Base-by-base conservation (phyloP, 2,888 invertebrate genomes). In the Hirtodrosophila confusa region DNA sequence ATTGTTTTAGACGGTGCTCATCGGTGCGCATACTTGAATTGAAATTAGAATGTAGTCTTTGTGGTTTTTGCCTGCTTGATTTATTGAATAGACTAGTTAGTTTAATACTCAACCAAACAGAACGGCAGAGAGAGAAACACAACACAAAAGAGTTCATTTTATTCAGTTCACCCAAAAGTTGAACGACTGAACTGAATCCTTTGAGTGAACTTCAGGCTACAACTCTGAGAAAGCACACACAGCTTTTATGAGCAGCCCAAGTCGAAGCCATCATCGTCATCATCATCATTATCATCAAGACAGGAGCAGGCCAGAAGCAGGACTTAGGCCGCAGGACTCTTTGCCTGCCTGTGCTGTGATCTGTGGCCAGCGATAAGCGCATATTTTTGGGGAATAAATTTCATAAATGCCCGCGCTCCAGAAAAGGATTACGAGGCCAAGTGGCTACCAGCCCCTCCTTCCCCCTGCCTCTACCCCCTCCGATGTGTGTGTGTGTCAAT, bases 191-290 rank as follows among this genome's bases (percentile, higher is more conserved):
- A 31, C 31, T 8, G 31, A 8, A 6, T 31, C 8, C 31, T 31
- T 31, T 0, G 5, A 31, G 0, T 31, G 31, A 31, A 9, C 31
- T 7, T 8, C 31, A 31, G 7, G 7, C 6, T 9, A 31, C 12
- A 11, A 36, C 45, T 36, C 12, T 48, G 17, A 17, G 1, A 23
- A 6, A 4, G 9, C 27, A 31, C 43, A 48, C 51, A 53, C 64
- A 61, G 57, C 69, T 78, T 83, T 88, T 85, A 86, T 80, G 80
- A 80, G 70, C 78, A 70, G 75, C 70, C 69, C 75, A 85, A 85
- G 83, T 88, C 87, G 80, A 85, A 88, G 62, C 71, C 86, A 83
- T 82, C 88, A 39, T 69, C 57, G n/a, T 50, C 43, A 50, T 50
- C 69, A 31, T 55, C 60, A 44, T 69, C 50, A 39, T 69, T 49